Conservation (phyloP, 2,888 invertebrate genomes). For the Meteorus cinctellus region DNA sequence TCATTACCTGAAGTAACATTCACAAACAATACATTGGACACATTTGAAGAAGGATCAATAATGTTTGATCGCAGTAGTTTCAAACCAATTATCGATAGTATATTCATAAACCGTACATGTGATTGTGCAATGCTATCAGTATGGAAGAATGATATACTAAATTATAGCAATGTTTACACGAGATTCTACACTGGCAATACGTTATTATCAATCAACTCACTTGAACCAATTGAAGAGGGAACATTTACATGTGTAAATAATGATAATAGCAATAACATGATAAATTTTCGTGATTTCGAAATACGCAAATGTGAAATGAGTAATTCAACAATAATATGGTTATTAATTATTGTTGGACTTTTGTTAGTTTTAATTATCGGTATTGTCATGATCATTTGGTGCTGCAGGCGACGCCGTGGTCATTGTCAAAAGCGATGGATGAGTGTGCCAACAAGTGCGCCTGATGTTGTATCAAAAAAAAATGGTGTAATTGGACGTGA, state of each 20-base stretch:
- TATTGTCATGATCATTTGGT: constrained; percentile 61
- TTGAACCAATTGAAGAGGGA: constrained; percentile 62
- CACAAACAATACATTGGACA: constrained; percentile 79
- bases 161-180: constrained; percentile 67
- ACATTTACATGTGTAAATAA: constrained; percentile 64
- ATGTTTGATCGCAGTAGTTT: constrained; percentile 77
- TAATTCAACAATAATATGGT: constrained; percentile 63
- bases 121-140: constrained; percentile 75
- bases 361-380: constrained; percentile 54
- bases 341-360: constrained; percentile 56
- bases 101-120: constrained; percentile 78
- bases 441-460: constrained; percentile 68
- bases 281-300: constrained; percentile 65
- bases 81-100: constrained; percentile 76
- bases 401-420: constrained; percentile 69
- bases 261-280: constrained; percentile 50
- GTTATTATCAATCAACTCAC: constrained; percentile 49
- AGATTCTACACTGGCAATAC: constrained; percentile 55
- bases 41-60: constrained; percentile 77
- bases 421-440: constrained; percentile 71
- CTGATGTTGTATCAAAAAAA: constrained; percentile 70
- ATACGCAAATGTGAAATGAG: constrained; percentile 62
- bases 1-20: constrained; percentile 76
- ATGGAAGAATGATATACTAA: constrained; percentile 68
- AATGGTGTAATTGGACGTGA: constrained; percentile 76